Conservation (phyloP, 2,113 vertebrate species). For the Paralichthys olivaceus region DNA sequence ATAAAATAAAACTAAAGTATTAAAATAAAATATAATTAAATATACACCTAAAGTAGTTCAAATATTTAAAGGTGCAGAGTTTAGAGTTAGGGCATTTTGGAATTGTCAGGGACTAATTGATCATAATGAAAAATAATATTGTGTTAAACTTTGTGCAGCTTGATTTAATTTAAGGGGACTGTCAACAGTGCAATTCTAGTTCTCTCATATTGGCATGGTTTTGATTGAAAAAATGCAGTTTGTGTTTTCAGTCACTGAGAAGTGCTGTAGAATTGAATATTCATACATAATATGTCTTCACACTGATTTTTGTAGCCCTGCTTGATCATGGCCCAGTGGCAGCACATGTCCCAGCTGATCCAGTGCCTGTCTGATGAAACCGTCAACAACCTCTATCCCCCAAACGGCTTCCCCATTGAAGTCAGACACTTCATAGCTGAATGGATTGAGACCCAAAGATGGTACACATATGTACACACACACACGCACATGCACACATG, state of each 20-base stretch:
- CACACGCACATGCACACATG: not conserved
- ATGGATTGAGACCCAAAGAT: conserved; percentile 83
- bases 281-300: not conserved
- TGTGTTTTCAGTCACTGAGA: not conserved
- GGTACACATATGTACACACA: conserved; percentile 64
- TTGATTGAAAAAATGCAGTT: not conserved
- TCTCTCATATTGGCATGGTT: not conserved
- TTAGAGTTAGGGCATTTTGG: too few relatives aligned
- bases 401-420: conserved; percentile 78
- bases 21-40: too few relatives aligned
- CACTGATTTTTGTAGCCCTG: conserved; percentile 45
- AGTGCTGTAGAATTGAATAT: not conserved
- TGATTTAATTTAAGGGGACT: too few relatives aligned
- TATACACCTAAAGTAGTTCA: too few relatives aligned
- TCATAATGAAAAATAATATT: too few relatives aligned
- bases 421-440: conserved; percentile 78
- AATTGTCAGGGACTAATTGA: too few relatives aligned
- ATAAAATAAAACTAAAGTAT: too few relatives aligned
- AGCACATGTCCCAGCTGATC: conserved; percentile 74
- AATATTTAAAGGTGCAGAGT: too few relatives aligned
- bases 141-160: too few relatives aligned
- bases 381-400: conserved; percentile 77
- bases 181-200: too few relatives aligned
- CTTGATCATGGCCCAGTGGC: conserved; percentile 82
- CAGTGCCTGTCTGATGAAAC: conserved; percentile 63